Evolutionary conservation across 2,113 vertebrate species (phyloP), one percentile per base, ranked within the genome.

Genomic region (Myotis yumanensis): DNA sequence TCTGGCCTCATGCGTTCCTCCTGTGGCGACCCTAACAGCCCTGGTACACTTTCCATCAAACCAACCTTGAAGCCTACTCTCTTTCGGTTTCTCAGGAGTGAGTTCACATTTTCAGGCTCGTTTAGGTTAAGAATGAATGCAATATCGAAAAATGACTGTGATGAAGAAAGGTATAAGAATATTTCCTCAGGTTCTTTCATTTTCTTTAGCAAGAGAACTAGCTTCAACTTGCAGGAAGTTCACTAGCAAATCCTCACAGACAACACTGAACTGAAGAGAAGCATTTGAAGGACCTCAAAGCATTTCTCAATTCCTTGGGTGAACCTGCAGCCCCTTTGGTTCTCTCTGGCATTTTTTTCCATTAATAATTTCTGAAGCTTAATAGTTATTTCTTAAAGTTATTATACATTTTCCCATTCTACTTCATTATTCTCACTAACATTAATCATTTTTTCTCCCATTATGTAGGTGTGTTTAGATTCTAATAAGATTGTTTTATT

Each of bases 161-260:
- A 46, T 12, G 86, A 72, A 66, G 73, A 79, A 28, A 71, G 40
- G 3, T 52, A 68, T 9, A 20, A 57, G n/a, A 72, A 7, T 2
- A 23, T 16, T 88, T 90, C 35, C 35, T 95, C 66, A 86, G 86
- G 54, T 40, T 71, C 73, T 62, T 9, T n/a, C 2, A 28, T 52
- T 83, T 95, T 20, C n/a, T 77, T 84, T 73, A 73, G 30, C 17
- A 82, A 15, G 8, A 91, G 84, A 57, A 73, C 35, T 43, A 88
- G 82, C 14, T 90, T 92, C 62, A 32, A 52, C 48, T 95, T 83
- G 87, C 52, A 48, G 62, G 32, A 90, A 82, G 32, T 80, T 64
- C 52, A n/a, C n/a, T 92, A 40, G 73, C 92, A 92, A 90, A 73
- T 51, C 48, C 37, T 54, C 37, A 66, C 6, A 57, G 86, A 25